Evolutionary conservation across 2,113 vertebrate species (phyloP).

Genomic region (Setophaga coronata): DNA sequence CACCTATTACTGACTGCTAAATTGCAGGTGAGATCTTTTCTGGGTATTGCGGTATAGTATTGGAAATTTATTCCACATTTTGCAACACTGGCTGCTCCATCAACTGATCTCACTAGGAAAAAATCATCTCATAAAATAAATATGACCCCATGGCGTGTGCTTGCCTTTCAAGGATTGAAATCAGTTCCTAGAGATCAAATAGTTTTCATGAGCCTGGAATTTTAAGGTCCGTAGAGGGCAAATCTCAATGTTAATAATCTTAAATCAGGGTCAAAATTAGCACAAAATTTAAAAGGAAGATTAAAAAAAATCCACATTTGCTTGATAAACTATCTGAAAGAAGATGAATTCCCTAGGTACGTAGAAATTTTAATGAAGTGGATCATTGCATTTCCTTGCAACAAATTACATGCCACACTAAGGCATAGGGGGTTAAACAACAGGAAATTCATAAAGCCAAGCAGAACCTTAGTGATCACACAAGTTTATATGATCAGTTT

Average conservation of each 20-base stretch:
- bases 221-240: background rate
- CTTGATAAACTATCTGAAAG: background rate
- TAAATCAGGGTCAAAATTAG: conserved; percentile 14
- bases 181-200: conserved; percentile 49
- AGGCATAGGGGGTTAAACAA: background rate
- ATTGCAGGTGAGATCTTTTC: conserved; percentile 46
- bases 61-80: conserved; percentile 31
- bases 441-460: background rate
- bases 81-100: background rate
- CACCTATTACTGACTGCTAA: conserved; percentile 19
- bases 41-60: background rate
- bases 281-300: background rate
- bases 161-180: conserved; percentile 48
- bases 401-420: background rate
- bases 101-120: conserved; percentile 66
- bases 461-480: background rate
- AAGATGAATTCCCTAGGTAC: background rate
- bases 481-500: background rate
- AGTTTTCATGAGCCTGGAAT: conserved; percentile 12
- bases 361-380: background rate
- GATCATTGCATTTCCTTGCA: background rate
- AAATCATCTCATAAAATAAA: conserved; percentile 64
- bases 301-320: background rate
- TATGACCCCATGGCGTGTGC: conserved; percentile 11
- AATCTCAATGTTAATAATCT: conserved; percentile 18